These are phyloP conservation scores for Mellivora capensis DNA, from an alignment of 2,113 vertebrate genomes.

Conservation along the genomic window DNA sequence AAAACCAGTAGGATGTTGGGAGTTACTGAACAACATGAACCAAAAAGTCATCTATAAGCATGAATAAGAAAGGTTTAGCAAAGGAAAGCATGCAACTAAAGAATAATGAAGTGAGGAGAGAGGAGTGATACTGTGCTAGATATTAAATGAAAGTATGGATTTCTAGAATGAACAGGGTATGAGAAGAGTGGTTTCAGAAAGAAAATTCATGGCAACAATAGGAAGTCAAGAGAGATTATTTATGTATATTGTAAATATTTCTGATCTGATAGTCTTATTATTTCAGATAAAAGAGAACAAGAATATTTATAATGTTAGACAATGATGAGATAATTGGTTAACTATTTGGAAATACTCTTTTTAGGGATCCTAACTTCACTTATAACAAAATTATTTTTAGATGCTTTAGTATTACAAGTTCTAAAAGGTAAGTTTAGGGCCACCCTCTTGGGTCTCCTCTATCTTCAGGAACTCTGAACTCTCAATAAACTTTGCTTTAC, in stretches of 20 bases:
- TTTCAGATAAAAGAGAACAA: conserved; percentile 7
- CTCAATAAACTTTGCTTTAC: too few species aligned
- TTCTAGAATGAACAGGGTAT: not conserved
- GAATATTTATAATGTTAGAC: conserved; percentile 14
- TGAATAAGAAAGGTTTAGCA: not conserved
- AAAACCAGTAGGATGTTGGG: not conserved
- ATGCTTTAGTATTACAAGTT: not conserved
- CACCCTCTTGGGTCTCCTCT: too few species aligned
- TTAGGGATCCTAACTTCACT: not conserved
- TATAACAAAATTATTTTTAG: not conserved
- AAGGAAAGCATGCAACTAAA: not conserved
- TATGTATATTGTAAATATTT: not conserved
- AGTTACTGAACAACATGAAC: not conserved
- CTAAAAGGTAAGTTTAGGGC: not conserved
- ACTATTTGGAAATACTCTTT: conserved; percentile 26
- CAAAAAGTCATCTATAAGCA: not conserved
- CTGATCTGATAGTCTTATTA: not conserved
- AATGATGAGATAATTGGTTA: not conserved
- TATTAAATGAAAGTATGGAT: not conserved
- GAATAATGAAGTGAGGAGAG: not conserved
- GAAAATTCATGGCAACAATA: not conserved
- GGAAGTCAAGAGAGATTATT: not conserved
- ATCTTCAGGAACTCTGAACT: too few species aligned
- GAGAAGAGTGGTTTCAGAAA: not conserved
- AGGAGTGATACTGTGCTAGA: not conserved